Evolutionary conservation across 1,140 invertebrate genomes (phyloP), one percentile per base, ranked within the genome.

Genomic region (Drosophila truncata): DNA sequence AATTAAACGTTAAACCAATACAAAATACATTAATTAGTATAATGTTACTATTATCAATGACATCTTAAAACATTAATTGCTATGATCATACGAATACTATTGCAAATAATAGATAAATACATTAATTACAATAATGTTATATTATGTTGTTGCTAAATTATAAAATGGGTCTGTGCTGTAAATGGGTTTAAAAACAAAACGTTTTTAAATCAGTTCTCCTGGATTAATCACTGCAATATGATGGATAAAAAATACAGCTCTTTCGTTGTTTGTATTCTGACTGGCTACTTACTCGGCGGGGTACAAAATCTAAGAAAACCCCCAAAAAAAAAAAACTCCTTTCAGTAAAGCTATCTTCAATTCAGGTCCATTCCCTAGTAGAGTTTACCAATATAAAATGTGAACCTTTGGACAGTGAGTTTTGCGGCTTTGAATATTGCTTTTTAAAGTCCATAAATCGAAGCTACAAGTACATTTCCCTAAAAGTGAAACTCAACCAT

Each of bases 321-420:
- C 2, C n/a, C n/a, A n/a, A n/a, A n/a, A 27, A 6, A 49, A 16
- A 27, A n/a, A 27, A 27, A 23, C 25, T 47, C 4, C 3, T 5
- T 10, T n/a, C 4, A 49, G 0, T 49, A 27, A 27, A n/a, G 2
- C 23, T n/a, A 3, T 27, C 4, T 27, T 5, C 0, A 6, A 27
- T n/a, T 6, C 16, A 49, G 46, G 9, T 9, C 3, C 4, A n/a
- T n/a, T 27, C 46, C 3, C 46, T 49, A 16, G 16, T 49, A 10
- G n/a, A 59, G 37, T 44, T 42, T 6, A 59, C 25, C 9, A 59
- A 29, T 27, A 16, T 44, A 1, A 18, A 42, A n/a, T 58, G 37
- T 41, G 13, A 55, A 16, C 5, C 52, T 16, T 5, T 35, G 5
- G 52, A 55, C 7, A 14, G 13, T 0, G 1, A 55, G 4, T 55